A percentile compares a stretch with the other conserved stretches of the same genome.
phyloP scores from a whole-genome alignment of 2,888 invertebrate genomes.

The Leptopilina drosophilae region DNA sequence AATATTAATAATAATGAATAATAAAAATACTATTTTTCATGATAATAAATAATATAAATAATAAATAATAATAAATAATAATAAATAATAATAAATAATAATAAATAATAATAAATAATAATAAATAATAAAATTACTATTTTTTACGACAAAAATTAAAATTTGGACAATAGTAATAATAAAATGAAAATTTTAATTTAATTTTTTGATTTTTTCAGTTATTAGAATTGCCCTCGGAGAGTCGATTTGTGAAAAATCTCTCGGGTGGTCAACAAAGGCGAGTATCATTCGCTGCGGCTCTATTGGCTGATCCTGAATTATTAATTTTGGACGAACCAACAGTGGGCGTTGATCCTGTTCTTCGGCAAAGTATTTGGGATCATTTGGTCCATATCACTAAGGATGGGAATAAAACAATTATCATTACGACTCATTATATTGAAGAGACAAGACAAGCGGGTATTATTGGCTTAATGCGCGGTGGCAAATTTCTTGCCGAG shows the following conservation, averaged over 20 bases:
- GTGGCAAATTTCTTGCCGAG: conserved; percentile 90
- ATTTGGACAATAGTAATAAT: not conserved
- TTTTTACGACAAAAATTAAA: not conserved
- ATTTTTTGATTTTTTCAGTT: conserved; percentile 66
- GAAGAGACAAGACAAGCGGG: conserved; percentile 91
- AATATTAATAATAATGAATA: no score
- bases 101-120: no score
- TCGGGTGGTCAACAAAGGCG: conserved; percentile 95
- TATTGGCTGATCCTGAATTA: conserved; percentile 92
- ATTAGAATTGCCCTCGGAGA: conserved; percentile 79
- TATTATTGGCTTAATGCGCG: conserved; percentile 89
- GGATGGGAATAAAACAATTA: conserved; percentile 87
- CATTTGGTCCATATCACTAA: conserved; percentile 88
- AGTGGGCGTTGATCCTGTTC: conserved; percentile 93
- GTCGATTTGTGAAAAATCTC: conserved; percentile 85
- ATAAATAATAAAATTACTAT: no score
- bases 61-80: no score
- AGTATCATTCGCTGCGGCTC: conserved; percentile 91
- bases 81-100: no score
- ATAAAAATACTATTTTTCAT: no score
- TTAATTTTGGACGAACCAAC: conserved; percentile 96
- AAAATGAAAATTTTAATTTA: not conserved
- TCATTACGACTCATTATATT: conserved; percentile 92
- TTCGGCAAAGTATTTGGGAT: conserved; percentile 92
- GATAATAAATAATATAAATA: no score